phyloP scores from a whole-genome alignment of 2,888 invertebrate genomes.

The Linyphia triangularis region DNA sequence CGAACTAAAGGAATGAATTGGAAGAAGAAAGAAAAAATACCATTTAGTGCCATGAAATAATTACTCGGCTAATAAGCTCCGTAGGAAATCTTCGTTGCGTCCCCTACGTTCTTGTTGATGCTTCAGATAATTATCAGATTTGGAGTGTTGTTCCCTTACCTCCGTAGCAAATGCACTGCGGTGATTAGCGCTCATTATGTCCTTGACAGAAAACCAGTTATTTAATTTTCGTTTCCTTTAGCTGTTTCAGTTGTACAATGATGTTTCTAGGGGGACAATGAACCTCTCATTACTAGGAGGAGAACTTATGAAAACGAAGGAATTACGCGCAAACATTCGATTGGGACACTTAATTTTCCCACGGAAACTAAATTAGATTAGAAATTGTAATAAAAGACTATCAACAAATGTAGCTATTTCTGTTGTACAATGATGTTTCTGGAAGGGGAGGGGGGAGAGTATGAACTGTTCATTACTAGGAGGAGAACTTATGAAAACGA shows the following conservation, averaged over 20 bases:
- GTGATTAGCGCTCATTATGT: constrained; percentile 48
- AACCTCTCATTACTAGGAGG: constrained; percentile 20
- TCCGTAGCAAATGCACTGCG: constrained; percentile 11
- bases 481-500: no score
- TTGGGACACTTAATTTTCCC: background rate
- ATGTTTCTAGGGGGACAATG: constrained; percentile 31
- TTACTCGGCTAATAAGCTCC: constrained; percentile 28
- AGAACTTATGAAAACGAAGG: background rate
- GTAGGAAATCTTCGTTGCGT: background rate
- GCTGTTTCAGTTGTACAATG: constrained; percentile 29
- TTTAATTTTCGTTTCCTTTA: constrained; percentile 56
- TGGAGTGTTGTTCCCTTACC: constrained; percentile 5
- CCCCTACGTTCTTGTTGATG: constrained; percentile 6
- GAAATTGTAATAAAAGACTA: background rate
- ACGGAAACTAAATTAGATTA: background rate
- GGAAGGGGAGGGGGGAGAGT: no score
- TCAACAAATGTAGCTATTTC: no score
- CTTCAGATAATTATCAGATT: constrained; percentile 49
- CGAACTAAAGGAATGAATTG: constrained; percentile 7
- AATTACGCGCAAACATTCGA: background rate
- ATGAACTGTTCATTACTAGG: no score
- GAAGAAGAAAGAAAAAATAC: constrained; percentile 2
- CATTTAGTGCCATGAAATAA: constrained; percentile 36
- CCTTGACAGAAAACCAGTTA: constrained; percentile 47
- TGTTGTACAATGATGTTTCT: no score